These are phyloP conservation scores for Agrochola lota DNA, from an alignment of 2,888 invertebrate species.

Conservation along the genomic window DNA sequence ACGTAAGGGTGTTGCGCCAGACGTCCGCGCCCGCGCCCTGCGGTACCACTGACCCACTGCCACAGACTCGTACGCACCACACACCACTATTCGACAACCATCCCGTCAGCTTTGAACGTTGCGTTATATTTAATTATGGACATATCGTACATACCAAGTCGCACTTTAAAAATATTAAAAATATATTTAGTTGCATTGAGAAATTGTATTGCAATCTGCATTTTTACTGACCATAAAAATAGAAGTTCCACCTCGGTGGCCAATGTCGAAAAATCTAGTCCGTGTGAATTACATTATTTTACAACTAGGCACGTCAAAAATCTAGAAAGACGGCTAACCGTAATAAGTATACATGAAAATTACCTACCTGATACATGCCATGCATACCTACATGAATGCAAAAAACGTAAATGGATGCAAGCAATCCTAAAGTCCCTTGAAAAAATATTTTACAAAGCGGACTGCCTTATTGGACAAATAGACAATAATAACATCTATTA, in stretches of 20 bases:
- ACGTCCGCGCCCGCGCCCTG: conserved; percentile 84
- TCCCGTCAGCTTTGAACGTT: conserved; percentile 65
- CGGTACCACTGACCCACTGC: conserved; percentile 89
- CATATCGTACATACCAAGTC: conserved; percentile 43
- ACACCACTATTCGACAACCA: conserved; percentile 78
- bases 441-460: not conserved
- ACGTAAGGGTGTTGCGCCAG: conserved; percentile 90
- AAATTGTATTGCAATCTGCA: conserved; percentile 31
- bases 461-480: not conserved
- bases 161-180: conserved; percentile 40
- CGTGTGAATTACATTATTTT: conserved; percentile 23
- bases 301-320: conserved; percentile 4
- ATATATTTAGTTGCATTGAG: conserved; percentile 39
- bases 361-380: conserved; percentile 4
- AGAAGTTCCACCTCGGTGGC: conserved; percentile 44
- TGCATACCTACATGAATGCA: not conserved
- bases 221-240: conserved; percentile 23
- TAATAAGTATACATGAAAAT: conserved; percentile 25
- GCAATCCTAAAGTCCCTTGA: not conserved
- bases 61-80: conserved; percentile 77
- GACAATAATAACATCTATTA: not conserved
- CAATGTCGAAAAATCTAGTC: conserved; percentile 19
- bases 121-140: conserved; percentile 64
- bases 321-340: conserved; percentile 15
- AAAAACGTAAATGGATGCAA: conserved; percentile 7